Conservation (phyloP, 2,113 vertebrate species). For the Synodontis membranacea region DNA sequence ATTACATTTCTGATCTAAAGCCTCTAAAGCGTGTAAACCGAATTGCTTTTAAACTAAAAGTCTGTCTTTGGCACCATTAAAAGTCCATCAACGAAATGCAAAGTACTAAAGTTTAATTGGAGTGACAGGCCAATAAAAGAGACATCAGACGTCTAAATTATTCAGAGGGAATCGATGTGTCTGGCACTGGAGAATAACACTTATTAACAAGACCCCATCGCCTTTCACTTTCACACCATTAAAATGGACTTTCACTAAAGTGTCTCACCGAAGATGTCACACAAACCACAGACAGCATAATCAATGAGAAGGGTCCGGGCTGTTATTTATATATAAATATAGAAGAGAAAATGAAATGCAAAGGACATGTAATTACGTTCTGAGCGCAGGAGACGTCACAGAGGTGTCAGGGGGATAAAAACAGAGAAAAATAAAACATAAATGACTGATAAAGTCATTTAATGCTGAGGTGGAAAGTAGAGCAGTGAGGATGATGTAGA, state of each 20-base stretch:
- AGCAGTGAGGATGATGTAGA: neutral
- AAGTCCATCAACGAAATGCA: slow-evolving; percentile 12
- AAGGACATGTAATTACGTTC: slow-evolving; percentile 46
- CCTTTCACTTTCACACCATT: slow-evolving; percentile 24
- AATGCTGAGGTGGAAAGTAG: slow-evolving; percentile 34
- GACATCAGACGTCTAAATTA: slow-evolving; percentile 24
- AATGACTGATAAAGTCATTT: slow-evolving; percentile 36
- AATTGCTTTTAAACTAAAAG: neutral
- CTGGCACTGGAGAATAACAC: slow-evolving; percentile 10
- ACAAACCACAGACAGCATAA: neutral
- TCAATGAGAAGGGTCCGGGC: neutral
- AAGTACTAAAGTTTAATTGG: slow-evolving; percentile 17
- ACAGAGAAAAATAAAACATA: neutral
- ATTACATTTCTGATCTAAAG: neutral
- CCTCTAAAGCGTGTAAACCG: neutral
- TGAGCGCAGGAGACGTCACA: neutral
- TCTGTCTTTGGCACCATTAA: neutral
- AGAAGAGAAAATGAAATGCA: slow-evolving; percentile 22
- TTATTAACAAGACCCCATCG: slow-evolving; percentile 29
- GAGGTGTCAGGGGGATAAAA: slow-evolving; percentile 5
- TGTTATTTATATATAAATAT: slow-evolving; percentile 21
- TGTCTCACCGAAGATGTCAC: slow-evolving; percentile 17
- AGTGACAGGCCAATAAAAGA: slow-evolving; percentile 18
- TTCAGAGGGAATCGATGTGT: slow-evolving; percentile 35
- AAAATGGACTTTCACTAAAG: slow-evolving; percentile 40